Percentiles rank a stretch among this genome's conserved stretches.
These are phyloP conservation scores for Agrochola lota DNA, from an alignment of 2,888 invertebrate species.

Conservation along the genomic window DNA sequence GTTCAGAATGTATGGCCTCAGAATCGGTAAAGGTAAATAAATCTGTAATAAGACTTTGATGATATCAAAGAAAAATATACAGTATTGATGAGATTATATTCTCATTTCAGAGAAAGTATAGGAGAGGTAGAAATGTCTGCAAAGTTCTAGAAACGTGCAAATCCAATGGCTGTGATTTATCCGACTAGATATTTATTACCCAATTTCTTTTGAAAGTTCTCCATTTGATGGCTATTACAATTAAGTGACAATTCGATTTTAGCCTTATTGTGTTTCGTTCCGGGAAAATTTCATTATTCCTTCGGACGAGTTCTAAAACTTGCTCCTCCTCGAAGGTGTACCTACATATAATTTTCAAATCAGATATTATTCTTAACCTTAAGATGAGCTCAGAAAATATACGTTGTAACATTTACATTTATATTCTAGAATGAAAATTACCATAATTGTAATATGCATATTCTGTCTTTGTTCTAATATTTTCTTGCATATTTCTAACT, in stretches of 20 bases:
- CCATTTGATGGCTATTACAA: slow-evolving; percentile 31
- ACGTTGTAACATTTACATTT: slow-evolving; percentile 1
- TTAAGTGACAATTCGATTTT: slow-evolving; percentile 35
- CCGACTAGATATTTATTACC: slow-evolving; percentile 26
- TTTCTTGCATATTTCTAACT: slow-evolving; percentile 30
- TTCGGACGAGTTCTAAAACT: slow-evolving; percentile 11
- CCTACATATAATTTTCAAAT: neutral
- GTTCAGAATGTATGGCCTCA: slow-evolving; percentile 30
- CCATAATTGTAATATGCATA: slow-evolving; percentile 18
- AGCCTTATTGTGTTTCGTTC: slow-evolving; percentile 39
- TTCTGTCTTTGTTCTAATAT: slow-evolving; percentile 23
- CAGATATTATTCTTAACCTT: slow-evolving; percentile 11
- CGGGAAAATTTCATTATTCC: slow-evolving; percentile 24
- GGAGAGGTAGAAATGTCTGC: slow-evolving; percentile 26
- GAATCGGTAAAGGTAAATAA: slow-evolving; percentile 58
- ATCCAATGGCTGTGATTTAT: slow-evolving; percentile 38
- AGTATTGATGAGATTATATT: slow-evolving; percentile 48
- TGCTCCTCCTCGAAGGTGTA: neutral
- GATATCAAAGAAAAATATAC: slow-evolving; percentile 52
- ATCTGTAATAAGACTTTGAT: slow-evolving; percentile 49
- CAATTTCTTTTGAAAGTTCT: slow-evolving; percentile 30
- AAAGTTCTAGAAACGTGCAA: slow-evolving; percentile 30
- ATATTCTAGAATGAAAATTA: slow-evolving; percentile 27
- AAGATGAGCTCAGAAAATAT: slow-evolving; percentile 10
- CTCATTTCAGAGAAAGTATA: slow-evolving; percentile 16